A percentile compares a stretch with the other conserved stretches of the same genome.
Conservation (phyloP, 2,888 invertebrate species). For the Megaustenia siamemsis region DNA sequence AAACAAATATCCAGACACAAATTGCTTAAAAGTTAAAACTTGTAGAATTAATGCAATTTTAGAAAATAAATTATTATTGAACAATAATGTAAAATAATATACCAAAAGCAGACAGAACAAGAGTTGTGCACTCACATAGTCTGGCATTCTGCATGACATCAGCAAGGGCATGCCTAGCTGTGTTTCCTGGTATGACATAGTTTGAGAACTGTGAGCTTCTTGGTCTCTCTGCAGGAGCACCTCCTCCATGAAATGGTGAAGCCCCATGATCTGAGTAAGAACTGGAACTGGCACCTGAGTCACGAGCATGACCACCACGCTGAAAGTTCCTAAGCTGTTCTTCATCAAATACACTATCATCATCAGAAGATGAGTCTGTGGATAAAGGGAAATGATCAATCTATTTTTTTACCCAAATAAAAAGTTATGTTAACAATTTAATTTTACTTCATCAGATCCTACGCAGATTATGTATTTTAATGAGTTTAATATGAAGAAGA, state of each 20-base stretch:
- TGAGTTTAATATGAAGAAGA: too few relatives aligned
- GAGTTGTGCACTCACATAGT: conserved; percentile 66
- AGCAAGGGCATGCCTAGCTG: conserved; percentile 84
- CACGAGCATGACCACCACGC: conserved; percentile 69
- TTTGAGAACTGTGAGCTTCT: conserved; percentile 74
- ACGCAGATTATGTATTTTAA: too few relatives aligned
- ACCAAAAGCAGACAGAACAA: background rate
- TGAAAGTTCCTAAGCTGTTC: conserved; percentile 73
- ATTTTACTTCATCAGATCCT: too few relatives aligned
- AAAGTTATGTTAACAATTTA: background rate
- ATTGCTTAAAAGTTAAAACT: too few relatives aligned
- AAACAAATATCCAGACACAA: too few relatives aligned
- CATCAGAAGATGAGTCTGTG: conserved; percentile 71
- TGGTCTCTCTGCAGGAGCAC: conserved; percentile 66
- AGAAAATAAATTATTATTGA: too few relatives aligned
- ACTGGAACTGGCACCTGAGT: conserved; percentile 74
- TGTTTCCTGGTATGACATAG: conserved; percentile 80
- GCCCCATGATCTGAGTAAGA: conserved; percentile 67
- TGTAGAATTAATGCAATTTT: too few relatives aligned
- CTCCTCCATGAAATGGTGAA: conserved; percentile 60
- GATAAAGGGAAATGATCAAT: background rate
- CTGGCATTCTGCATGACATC: conserved; percentile 84
- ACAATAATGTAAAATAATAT: background rate
- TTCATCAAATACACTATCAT: conserved; percentile 77
- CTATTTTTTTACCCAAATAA: background rate